A percentile compares a stretch with the other conserved stretches of the same genome.
Conservation (phyloP, 2,113 vertebrate genomes). For the Notothenia rossii region DNA sequence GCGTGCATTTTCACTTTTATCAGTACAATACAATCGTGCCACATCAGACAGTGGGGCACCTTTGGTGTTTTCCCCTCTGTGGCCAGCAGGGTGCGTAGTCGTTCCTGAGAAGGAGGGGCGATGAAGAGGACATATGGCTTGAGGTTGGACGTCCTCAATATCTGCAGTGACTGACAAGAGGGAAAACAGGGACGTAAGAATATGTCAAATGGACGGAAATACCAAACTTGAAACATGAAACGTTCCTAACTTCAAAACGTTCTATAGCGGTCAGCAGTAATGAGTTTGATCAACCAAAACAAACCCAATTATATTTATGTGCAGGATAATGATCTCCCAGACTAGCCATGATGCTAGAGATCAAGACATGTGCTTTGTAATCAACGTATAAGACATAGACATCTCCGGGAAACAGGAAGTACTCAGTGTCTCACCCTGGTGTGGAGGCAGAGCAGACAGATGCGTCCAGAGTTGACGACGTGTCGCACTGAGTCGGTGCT, state of each 20-base stretch:
- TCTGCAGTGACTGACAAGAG: conserved; percentile 88
- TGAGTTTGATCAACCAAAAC: neutral
- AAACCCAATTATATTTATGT: conserved; percentile 3
- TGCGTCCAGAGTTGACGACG: conserved; percentile 93
- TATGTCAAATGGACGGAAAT: conserved; percentile 1
- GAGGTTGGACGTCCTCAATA: conserved; percentile 93
- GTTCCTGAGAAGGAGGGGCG: conserved; percentile 93
- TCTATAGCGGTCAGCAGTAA: neutral
- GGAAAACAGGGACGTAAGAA: neutral
- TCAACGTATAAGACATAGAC: conserved; percentile 14
- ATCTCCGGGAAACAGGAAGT: neutral
- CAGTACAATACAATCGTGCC: neutral
- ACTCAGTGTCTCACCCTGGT: conserved; percentile 87
- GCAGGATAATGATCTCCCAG: conserved; percentile 13
- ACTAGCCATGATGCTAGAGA: neutral
- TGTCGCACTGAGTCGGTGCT: conserved; percentile 94
- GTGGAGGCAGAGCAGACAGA: conserved; percentile 93
- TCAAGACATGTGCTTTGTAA: neutral
- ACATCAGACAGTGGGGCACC: conserved; percentile 76
- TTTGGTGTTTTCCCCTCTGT: conserved; percentile 94
- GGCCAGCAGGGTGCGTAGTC: conserved; percentile 92
- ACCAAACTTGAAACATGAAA: neutral
- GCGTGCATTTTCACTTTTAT: neutral
- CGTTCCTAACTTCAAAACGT: too few relatives aligned
- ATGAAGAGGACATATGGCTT: conserved; percentile 98